Percentiles rank a stretch among this genome's conserved stretches.
Evolutionary conservation across 2,797 vertebrate genomes (phyloP).

Genomic region (Gobionotothen gibberifrons): DNA sequence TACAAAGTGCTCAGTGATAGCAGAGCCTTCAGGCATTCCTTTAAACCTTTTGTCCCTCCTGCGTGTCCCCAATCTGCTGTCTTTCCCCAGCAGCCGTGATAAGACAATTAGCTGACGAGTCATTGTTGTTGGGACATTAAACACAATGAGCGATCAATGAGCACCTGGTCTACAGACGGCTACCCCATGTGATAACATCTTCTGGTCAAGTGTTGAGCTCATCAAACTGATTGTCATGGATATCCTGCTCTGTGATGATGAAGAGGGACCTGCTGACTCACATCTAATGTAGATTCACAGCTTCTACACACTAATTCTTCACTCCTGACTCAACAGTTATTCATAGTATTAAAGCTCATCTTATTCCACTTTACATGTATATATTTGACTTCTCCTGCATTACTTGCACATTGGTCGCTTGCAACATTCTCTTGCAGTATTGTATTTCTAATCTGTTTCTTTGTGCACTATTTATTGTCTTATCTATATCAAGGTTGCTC

Average conservation of each 20-base stretch:
- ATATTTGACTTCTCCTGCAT: too few relatives aligned
- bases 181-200: constrained; percentile 65
- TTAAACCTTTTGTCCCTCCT: constrained; percentile 67
- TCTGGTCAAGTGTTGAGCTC: constrained; percentile 59
- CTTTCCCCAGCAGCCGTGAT: constrained; percentile 58
- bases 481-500: too few relatives aligned
- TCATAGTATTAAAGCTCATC: too few relatives aligned
- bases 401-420: too few relatives aligned
- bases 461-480: too few relatives aligned
- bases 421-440: too few relatives aligned
- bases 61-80: constrained; percentile 50
- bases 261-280: constrained; percentile 37
- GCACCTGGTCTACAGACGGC: constrained; percentile 60
- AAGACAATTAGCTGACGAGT: constrained; percentile 72
- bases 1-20: constrained; percentile 70
- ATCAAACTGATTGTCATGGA: constrained; percentile 58
- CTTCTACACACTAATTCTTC: constrained; percentile 20
- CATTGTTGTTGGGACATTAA: constrained; percentile 72
- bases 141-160: constrained; percentile 81
- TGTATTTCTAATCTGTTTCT: too few relatives aligned
- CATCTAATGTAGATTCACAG: constrained; percentile 9
- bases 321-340: constrained; percentile 12
- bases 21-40: constrained; percentile 52
- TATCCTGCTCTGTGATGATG: constrained; percentile 24
- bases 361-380: too few relatives aligned